phyloP scores from a whole-genome alignment of 2,888 invertebrate species.

The Chrysina gloriosa region DNA sequence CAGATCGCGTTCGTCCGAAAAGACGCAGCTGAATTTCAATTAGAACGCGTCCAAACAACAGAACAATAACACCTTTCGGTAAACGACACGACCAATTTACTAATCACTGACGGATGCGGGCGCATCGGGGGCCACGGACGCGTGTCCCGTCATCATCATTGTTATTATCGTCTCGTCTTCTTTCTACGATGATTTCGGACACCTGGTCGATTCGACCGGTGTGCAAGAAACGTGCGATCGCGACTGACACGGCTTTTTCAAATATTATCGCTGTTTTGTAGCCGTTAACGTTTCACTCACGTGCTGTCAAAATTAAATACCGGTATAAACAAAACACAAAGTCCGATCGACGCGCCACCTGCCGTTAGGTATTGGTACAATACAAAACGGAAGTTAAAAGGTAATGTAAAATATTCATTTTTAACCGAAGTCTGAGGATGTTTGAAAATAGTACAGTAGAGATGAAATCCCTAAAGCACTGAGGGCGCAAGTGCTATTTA shows the following conservation, averaged over 20 bases:
- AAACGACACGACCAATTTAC: constrained; percentile 47
- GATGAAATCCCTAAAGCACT: too few relatives aligned
- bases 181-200: constrained; percentile 6
- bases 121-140: constrained; percentile 38
- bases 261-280: neutral
- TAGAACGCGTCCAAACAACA: too few relatives aligned
- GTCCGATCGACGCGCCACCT: constrained; percentile 13
- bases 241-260: neutral
- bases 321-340: neutral
- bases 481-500: too few relatives aligned
- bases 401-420: too few relatives aligned
- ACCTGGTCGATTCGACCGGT: constrained; percentile 1
- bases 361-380: constrained; percentile 18
- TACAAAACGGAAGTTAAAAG: too few relatives aligned
- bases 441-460: too few relatives aligned
- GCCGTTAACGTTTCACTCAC: neutral
- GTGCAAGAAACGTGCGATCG: neutral
- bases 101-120: constrained; percentile 44
- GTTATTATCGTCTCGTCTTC: constrained; percentile 9
- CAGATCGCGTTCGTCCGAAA: neutral
- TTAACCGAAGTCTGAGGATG: too few relatives aligned
- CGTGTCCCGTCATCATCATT: constrained; percentile 36
- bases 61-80: constrained; percentile 37
- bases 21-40: constrained; percentile 34
- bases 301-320: neutral